A percentile compares a stretch with the other conserved stretches of the same genome.
Conservation (phyloP, 2,113 vertebrate species). For the Lampris incognitus region DNA sequence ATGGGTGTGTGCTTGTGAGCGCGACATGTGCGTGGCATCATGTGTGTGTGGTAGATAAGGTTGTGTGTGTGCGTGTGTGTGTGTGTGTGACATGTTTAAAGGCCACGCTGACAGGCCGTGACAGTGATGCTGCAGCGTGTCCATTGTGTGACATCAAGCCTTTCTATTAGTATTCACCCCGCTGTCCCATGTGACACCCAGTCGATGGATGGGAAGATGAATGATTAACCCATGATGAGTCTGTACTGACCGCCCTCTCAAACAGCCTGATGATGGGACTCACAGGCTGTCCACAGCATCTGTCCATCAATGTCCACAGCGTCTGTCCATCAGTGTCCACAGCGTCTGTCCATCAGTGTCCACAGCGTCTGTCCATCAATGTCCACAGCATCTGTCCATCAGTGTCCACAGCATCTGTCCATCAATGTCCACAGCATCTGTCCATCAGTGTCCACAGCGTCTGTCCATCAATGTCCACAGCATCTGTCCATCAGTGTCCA, state of each 20-base stretch:
- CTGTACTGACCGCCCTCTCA: constrained; percentile 20
- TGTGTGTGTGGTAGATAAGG: constrained; percentile 49
- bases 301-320: constrained; percentile 23
- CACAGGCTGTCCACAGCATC: background rate
- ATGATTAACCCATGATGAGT: constrained; percentile 52
- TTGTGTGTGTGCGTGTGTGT: constrained; percentile 57
- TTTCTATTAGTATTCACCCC: constrained; percentile 68
- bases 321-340: background rate
- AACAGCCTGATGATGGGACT: constrained; percentile 23
- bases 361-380: no score
- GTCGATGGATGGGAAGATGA: constrained; percentile 41
- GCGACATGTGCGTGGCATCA: constrained; percentile 57
- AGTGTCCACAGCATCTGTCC: no score
- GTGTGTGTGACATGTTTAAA: constrained; percentile 72
- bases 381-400: no score
- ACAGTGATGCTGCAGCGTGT: constrained; percentile 56
- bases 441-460: no score
- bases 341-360: no score
- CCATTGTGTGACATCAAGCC: constrained; percentile 62
- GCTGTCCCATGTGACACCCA: constrained; percentile 57
- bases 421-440: no score
- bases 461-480: no score
- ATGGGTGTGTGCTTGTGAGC: background rate
- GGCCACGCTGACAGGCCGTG: constrained; percentile 66
- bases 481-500: no score